Base-by-base conservation (phyloP, 2,113 vertebrate genomes). In the Ageneiosus marmoratus region DNA sequence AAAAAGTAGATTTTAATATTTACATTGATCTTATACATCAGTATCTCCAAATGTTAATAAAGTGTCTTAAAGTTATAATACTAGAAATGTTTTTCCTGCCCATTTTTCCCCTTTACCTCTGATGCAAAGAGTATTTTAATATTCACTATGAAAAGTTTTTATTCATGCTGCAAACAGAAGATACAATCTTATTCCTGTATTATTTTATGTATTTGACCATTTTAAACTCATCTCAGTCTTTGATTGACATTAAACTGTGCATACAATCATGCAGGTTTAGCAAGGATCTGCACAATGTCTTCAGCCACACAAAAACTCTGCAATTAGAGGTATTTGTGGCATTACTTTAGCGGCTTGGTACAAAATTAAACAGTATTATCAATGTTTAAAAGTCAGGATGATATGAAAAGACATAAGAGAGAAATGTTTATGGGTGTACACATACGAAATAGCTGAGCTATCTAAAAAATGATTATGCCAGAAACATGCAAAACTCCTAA, bases 301-400 rank as follows among this genome's bases (percentile, higher is more conserved):
- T 20, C n/a, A 44, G 24, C n/a, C 32, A 73, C n/a, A 46, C n/a
- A 44, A 37, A 58, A 76, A 0, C 10, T n/a, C 11, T 74, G 20
- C 46, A 32, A 22, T 79, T 18, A 46, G 18, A 27, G 16, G 29
- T 2, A 5, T 34, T n/a, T 67, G 27, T 5, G 48, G 13, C 55
- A 65, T 65, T 50, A 34, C 78, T 51, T 67, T 67, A 9, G 44
- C 75, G 16, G 37, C n/a, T 60, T 46, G 34, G 24, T 18, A 63
- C 13, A 63, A 29, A 46, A 79, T 79, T 44, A 62, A 51, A 79
- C 37, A 60, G 27, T 51, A 41, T 65, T 37, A 34, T 69, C 48
- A 53, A 22, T n/a, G 41, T 69, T 53, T 80, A 51, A 67, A 24
- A 51, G 1, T 37, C 27, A 32, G 34, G 12, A 24, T 44, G n/a